A percentile compares a stretch with the other conserved stretches of the same genome.
Evolutionary conservation across 2,888 invertebrate species (phyloP).

Genomic region (Gibbula magus): DNA sequence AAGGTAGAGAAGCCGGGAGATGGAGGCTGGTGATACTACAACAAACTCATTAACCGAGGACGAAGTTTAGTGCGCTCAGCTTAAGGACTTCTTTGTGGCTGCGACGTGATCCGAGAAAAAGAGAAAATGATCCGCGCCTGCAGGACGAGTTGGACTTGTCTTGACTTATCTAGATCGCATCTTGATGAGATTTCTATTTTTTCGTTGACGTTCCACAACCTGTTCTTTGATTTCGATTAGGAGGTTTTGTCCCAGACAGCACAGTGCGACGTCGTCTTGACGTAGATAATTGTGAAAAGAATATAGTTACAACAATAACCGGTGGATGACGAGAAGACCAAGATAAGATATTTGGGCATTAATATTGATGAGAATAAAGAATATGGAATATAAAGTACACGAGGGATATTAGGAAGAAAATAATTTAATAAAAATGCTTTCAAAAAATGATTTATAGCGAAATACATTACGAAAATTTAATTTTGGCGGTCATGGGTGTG

Average conservation of each 20-base stretch:
- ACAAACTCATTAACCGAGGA: conserved; percentile 7
- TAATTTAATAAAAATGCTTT: no score
- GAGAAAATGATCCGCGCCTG: conserved; percentile 8
- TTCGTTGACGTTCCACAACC: neutral
- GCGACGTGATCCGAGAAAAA: conserved; percentile 9
- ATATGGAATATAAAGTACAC: no score
- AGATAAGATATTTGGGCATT: no score
- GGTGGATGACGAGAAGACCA: no score
- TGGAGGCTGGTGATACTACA: neutral
- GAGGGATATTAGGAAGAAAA: no score
- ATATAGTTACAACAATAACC: no score
- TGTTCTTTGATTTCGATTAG: conserved; percentile 21
- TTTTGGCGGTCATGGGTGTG: no score
- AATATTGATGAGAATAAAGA: no score
- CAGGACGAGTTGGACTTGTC: neutral
- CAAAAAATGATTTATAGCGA: no score
- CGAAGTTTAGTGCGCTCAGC: neutral
- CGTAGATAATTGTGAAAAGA: no score
- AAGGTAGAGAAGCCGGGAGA: conserved; percentile 5
- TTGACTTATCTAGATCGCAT: neutral
- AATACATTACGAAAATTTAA: no score
- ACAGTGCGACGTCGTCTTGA: no score
- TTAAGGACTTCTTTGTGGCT: neutral
- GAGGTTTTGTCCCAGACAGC: neutral
- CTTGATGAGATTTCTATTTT: conserved; percentile 21